Evolutionary conservation across 2,113 vertebrate species (phyloP).

Genomic region (Gasterosteus aculeatus): DNA sequence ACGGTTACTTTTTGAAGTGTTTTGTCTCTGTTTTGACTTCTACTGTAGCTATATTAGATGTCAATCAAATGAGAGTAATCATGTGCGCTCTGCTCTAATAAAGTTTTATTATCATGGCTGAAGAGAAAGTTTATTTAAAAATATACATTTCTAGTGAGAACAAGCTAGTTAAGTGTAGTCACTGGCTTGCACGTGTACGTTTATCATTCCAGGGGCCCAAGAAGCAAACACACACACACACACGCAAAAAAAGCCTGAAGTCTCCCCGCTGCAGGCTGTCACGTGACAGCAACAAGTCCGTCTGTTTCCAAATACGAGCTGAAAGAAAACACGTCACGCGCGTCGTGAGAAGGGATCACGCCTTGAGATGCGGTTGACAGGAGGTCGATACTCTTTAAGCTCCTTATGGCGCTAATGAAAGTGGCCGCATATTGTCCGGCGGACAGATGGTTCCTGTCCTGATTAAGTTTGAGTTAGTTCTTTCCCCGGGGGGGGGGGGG

Average conservation of each 20-base stretch:
- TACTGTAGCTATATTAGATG: slow-evolving; percentile 25
- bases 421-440: slow-evolving; percentile 69
- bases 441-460: slow-evolving; percentile 82
- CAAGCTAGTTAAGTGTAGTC: neutral
- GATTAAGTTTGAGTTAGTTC: slow-evolving; percentile 75
- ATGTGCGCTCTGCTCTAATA: slow-evolving; percentile 60
- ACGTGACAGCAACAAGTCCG: neutral
- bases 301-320: neutral
- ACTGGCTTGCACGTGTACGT: neutral
- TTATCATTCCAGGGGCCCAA: neutral
- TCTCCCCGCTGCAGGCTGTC: neutral
- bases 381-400: slow-evolving; percentile 71
- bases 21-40: slow-evolving; percentile 41
- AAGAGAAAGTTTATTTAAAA: neutral
- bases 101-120: slow-evolving; percentile 58
- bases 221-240: neutral
- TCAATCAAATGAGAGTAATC: slow-evolving; percentile 39
- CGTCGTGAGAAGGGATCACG: neutral
- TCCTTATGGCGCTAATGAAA: slow-evolving; percentile 78
- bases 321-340: neutral
- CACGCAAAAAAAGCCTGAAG: neutral
- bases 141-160: neutral
- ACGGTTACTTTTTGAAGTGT: slow-evolving; percentile 51
- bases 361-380: slow-evolving; percentile 35
- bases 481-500: slow-evolving; percentile 36